Percentiles rank a stretch among this genome's conserved stretches.
Conservation (phyloP, 30 jellyfish, hydroid and myxozoan genomes). For the Chrysaora quinquecirrha region DNA sequence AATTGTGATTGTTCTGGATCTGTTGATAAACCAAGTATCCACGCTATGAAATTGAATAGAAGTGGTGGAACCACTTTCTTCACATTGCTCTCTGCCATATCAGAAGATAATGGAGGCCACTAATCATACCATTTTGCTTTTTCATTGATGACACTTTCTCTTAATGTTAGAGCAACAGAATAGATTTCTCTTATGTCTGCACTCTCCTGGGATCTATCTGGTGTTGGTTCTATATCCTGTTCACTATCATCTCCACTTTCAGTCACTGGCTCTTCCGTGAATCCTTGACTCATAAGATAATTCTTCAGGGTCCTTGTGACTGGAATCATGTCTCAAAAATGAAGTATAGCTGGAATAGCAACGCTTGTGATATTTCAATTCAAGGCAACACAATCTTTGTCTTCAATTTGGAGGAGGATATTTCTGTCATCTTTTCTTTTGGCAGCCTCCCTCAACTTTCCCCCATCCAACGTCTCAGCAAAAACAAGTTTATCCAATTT, state of each 20-base stretch:
- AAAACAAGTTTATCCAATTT: conserved; percentile 7
- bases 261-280: conserved; percentile 8
- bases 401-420: conserved; percentile 38
- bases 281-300: conserved; percentile 14
- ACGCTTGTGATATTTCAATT: conserved; percentile 45
- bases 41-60: conserved; percentile 21
- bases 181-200: conserved; percentile 34
- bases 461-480: conserved; percentile 39
- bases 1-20: neutral
- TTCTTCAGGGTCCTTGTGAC: neutral
- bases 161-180: conserved; percentile 47
- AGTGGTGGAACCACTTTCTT: conserved; percentile 17
- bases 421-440: conserved; percentile 24
- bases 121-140: conserved; percentile 41
- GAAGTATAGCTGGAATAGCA: conserved; percentile 30
- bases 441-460: conserved; percentile 59
- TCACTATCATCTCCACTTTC: conserved; percentile 37
- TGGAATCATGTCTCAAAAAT: conserved; percentile 15
- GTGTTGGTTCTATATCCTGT: neutral
- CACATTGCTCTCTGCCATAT: neutral
- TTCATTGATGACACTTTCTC: conserved; percentile 19
- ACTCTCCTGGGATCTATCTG: conserved; percentile 3
- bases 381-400: conserved; percentile 71
- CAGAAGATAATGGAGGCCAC: conserved; percentile 25
- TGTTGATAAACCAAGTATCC: conserved; percentile 42